These are phyloP conservation scores for Irena cyanogastra DNA, from an alignment of 2,113 vertebrate species.

Conservation along the genomic window DNA sequence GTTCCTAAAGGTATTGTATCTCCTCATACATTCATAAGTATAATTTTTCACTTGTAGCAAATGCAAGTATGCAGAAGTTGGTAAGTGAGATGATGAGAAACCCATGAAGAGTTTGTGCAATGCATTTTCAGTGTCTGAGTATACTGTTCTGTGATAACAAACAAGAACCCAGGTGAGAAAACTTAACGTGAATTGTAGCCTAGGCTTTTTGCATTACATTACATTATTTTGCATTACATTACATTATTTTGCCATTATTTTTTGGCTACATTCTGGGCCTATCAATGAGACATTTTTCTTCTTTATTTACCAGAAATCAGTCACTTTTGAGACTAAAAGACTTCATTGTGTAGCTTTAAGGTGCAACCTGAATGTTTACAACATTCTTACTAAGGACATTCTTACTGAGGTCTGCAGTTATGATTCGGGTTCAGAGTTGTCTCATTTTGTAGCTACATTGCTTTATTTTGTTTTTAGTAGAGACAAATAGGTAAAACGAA, in stretches of 20 bases:
- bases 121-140: not conserved
- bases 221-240: too few species aligned
- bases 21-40: not conserved
- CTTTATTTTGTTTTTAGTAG: not conserved
- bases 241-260: too few species aligned
- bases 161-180: not conserved
- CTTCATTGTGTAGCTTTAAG: not conserved
- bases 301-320: not conserved
- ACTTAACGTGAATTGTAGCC: not conserved
- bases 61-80: not conserved
- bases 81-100: not conserved
- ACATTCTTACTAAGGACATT: not conserved
- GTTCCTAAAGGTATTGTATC: not conserved
- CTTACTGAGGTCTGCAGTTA: not conserved
- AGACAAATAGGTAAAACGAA: not conserved
- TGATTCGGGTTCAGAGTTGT: not conserved
- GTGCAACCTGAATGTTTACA: not conserved
- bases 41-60: not conserved
- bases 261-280: not conserved
- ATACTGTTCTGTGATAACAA: not conserved
- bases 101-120: not conserved
- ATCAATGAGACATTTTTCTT: not conserved
- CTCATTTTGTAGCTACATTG: not conserved
- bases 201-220: not conserved
- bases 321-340: not conserved